Conservation (phyloP, 92 coral and sea anemone genomes). For the Palythoa grandis region DNA sequence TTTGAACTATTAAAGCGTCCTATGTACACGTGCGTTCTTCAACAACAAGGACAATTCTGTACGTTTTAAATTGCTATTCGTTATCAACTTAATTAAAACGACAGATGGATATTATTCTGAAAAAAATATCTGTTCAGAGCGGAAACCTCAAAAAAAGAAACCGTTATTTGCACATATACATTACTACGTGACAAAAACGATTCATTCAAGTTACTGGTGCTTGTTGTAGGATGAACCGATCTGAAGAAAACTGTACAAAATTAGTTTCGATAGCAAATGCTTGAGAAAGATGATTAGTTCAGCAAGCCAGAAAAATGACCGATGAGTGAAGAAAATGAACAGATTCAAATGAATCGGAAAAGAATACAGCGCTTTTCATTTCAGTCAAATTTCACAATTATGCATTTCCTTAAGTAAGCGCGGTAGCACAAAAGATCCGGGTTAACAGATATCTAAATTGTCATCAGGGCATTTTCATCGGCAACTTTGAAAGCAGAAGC, state of each 20-base stretch:
- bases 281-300: neutral
- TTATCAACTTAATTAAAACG: constrained; percentile 34
- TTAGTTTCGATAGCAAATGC: neutral
- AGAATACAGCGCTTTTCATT: neutral
- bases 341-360: neutral
- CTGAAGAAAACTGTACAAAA: neutral
- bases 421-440: constrained; percentile 6
- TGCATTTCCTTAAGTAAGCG: constrained; percentile 17
- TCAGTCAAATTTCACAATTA: constrained; percentile 8
- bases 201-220: too few relatives aligned
- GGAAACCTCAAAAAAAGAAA: constrained; percentile 21
- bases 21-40: neutral
- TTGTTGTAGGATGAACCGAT: too few relatives aligned
- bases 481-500: constrained; percentile 27
- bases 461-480: constrained; percentile 24
- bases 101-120: constrained; percentile 13
- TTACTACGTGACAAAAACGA: neutral
- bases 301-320: neutral
- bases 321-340: neutral
- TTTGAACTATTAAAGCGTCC: neutral
- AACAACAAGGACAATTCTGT: constrained; percentile 4
- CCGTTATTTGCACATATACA: constrained; percentile 26
- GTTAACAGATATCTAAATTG: constrained; percentile 25
- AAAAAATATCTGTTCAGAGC: constrained; percentile 9
- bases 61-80: constrained; percentile 7